Base-by-base conservation (phyloP, 1,140 invertebrate genomes). In the Penaeus vannamei region DNA sequence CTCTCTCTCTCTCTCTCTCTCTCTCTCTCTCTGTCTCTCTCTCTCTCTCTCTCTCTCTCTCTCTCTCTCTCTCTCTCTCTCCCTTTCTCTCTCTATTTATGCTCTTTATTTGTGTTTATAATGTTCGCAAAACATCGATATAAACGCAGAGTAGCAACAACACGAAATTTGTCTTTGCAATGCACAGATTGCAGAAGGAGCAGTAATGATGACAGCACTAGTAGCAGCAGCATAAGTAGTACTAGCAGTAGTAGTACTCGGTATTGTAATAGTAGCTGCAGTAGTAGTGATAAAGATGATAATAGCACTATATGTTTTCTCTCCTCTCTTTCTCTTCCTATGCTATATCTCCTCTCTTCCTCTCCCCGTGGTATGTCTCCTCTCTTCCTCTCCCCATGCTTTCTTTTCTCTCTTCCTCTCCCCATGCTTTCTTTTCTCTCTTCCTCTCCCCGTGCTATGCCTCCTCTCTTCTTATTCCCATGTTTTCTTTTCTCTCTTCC, bases 391-490 rank as follows among this genome's bases (percentile, higher is more conserved):
- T n/a, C 69, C 20, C 32, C 23, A 19, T 69, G n/a, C n/a, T n/a
- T n/a, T n/a, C n/a, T n/a, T n/a, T n/a, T n/a, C 36, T 22, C 76
- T 22, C 64, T 84, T 84, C 36, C 36, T 84, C 36, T n/a, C 69
- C 20, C 32, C 23, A 19, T 69, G n/a, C n/a, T n/a, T n/a, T n/a
- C n/a, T n/a, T n/a, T n/a, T n/a, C 36, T 22, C 76, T 22, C 64
- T 84, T 84, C 36, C 36, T 84, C 36, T n/a, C 69, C 20, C 32
- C 23, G n/a, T n/a, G n/a, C n/a, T n/a, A n/a, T n/a, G n/a, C n/a
- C n/a, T n/a, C n/a, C n/a, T n/a, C n/a, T n/a, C n/a, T n/a, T n/a
- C n/a, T n/a, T n/a, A n/a, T n/a, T n/a, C n/a, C n/a, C n/a, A n/a
- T n/a, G n/a, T n/a, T n/a, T n/a, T n/a, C n/a, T n/a, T 22, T 79